Base-by-base conservation (phyloP, 1,140 invertebrate species). In the Drosophila saltans region DNA sequence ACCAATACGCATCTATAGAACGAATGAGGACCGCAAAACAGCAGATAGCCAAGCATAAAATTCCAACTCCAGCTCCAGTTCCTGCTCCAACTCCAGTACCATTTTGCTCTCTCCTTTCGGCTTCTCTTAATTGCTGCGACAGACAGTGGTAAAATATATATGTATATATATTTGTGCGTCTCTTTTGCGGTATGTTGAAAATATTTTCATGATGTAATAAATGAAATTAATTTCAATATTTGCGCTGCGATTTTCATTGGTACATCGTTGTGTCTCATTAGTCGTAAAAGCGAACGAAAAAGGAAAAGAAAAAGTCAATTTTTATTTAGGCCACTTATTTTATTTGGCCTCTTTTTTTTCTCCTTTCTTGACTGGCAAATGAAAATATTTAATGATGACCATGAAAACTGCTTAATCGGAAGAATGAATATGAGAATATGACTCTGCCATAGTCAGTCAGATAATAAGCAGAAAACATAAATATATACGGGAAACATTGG, bases 321-420 rank as follows among this genome's bases (percentile, higher is more conserved):
- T 83, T 86, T 86, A 88, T 86, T 88, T 86, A 86, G 83, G 83
- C 83, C 83, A 86, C 83, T 86, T 86, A 86, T 86, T 86, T 86
- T 86, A 86, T 88, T 86, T 86, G 75, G 75, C 58, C 72, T 69
- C 56, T 26, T 59, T 56, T 59, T 30, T 5, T 21, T 58, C 16
- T 16, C 16, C 16, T 68, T 55, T 68, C 66, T 66, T 73, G 76
- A 81, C 84, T 78, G 75, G 52, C 75, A 67, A 75, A 68, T 71
- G 80, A 81, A 73, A 84, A 75, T 70, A 70, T 75, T 78, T 75
- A 78, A 81, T 78, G 83, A 88, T 86, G 83, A 83, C 84, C 83
- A 86, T 86, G 83, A 88, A 86, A 86, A 86, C 83, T 86, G 83
- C 83, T 86, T 86, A 86, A 86, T 88, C 83, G 83, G 83, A 88